Evolutionary conservation across 2,888 invertebrate genomes (phyloP), one percentile per base, ranked within the genome.

Genomic region (Eupithecia abbreviata): DNA sequence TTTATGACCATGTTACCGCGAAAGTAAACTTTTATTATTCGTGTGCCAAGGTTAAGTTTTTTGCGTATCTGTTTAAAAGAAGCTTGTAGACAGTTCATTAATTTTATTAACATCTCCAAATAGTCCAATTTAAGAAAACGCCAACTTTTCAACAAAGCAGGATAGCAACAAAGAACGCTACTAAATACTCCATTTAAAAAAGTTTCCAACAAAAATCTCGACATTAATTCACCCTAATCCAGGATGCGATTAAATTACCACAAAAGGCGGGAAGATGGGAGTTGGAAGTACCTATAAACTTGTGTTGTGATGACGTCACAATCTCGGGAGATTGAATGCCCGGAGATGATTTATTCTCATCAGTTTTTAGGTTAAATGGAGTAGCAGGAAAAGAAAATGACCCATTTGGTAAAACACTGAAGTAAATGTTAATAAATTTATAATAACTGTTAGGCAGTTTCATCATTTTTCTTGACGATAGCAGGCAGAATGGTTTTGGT

Each of bases 171-270:
- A 85, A 81, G 80, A 81, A 85, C 82, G 78, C 74, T 79, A 79
- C 83, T 88, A 86, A 42, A 87, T 85, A 85, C 83, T 85, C 86
- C 86, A 89, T 89, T 86, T 85, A 75, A 77, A 70, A 79, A 83
- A 82, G 80, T 81, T 74, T 78, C 82, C 78, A 76, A 77, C 80
- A 82, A 88, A 87, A 85, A 85, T 80, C 77, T 78, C 77, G 73
- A 77, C 83, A 85, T 85, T 86, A 88, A 87, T 87, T 82, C 83
- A 74, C 79, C 77, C 81, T 82, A 86, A 82, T 88, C 86, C 84
- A 81, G 87, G 85, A 88, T 89, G 83, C 90, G 88, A 91, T 93
- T 90, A 92, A 91, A 92, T 93, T 91, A 91, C 90, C 90, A 88
- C 90, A 90, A 90, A 91, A 87, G 84, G 86, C 86, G 86, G 84